These are phyloP conservation scores for Ectropis grisescens DNA, from an alignment of 1,140 invertebrate species.

Conservation along the genomic window DNA sequence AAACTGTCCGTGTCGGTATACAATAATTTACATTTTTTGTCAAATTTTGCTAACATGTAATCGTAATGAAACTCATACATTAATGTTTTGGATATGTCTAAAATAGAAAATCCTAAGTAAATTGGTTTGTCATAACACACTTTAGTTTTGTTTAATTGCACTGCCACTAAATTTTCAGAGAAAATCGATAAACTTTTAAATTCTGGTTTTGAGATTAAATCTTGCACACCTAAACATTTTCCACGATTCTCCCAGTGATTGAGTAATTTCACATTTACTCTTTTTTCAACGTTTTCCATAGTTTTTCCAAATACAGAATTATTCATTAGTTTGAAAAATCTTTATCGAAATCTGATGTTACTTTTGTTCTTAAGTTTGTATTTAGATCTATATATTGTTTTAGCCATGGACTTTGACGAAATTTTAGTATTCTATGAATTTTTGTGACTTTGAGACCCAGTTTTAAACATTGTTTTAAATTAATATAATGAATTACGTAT, in stretches of 20 bases:
- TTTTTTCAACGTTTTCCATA: conserved; percentile 64
- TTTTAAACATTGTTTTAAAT: conserved; percentile 62
- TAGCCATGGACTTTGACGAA: conserved; percentile 66
- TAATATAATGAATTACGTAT: conserved; percentile 67
- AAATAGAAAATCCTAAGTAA: conserved; percentile 42
- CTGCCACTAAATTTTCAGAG: conserved; percentile 38
- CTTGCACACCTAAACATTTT: conserved; percentile 27
- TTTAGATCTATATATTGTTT: conserved; percentile 62
- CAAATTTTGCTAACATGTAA: conserved; percentile 23
- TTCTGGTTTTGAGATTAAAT: conserved; percentile 40
- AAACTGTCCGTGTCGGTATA: conserved; percentile 58
- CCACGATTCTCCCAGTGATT: conserved; percentile 29
- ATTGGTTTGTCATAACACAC: conserved; percentile 49
- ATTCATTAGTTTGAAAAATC: conserved; percentile 66
- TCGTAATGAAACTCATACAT: conserved; percentile 34
- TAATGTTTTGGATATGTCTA: conserved; percentile 45
- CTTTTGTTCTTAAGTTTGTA: conserved; percentile 36
- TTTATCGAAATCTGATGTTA: conserved; percentile 65
- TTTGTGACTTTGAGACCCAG: conserved; percentile 58
- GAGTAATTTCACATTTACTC: conserved; percentile 45
- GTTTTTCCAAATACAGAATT: conserved; percentile 66
- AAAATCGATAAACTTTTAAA: conserved; percentile 41
- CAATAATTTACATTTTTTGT: conserved; percentile 10
- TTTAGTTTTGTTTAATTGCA: conserved; percentile 36
- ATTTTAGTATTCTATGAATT: conserved; percentile 66